Percentiles rank a stretch among this genome's conserved stretches.
Evolutionary conservation across 2,113 vertebrate genomes (phyloP).

Genomic region (Butastur rufipennis): DNA sequence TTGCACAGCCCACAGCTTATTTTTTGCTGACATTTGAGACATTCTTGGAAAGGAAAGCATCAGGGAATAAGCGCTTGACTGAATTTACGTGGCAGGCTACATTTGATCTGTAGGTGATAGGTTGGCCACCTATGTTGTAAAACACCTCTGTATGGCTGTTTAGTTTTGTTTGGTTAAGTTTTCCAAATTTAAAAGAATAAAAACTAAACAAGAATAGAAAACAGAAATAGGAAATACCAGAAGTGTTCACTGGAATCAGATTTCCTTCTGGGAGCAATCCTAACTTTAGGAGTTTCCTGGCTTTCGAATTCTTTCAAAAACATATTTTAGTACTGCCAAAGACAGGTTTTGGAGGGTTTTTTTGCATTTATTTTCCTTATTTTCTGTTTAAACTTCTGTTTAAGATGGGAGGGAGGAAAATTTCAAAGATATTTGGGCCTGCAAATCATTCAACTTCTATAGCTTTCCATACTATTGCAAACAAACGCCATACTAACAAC

Average conservation of each 20-base stretch:
- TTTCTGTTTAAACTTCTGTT: background rate
- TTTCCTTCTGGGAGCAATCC: slow-evolving; percentile 60
- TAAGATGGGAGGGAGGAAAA: background rate
- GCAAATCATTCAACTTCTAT: background rate
- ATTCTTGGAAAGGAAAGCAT: background rate
- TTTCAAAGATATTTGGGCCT: background rate
- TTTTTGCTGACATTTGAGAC: background rate
- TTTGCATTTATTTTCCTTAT: background rate
- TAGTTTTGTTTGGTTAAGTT: slow-evolving; percentile 40
- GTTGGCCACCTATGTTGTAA: slow-evolving; percentile 49
- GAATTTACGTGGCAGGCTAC: slow-evolving; percentile 26
- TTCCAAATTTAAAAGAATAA: slow-evolving; percentile 53
- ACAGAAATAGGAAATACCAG: slow-evolving; percentile 67
- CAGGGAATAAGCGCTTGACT: background rate
- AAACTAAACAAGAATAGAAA: slow-evolving; percentile 55
- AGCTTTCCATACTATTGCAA: background rate
- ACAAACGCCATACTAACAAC: background rate
- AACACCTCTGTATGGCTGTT: slow-evolving; percentile 32
- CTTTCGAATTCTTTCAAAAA: slow-evolving; percentile 49
- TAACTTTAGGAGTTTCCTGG: slow-evolving; percentile 53
- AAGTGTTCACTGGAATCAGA: slow-evolving; percentile 42
- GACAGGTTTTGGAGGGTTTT: background rate
- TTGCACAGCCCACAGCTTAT: background rate
- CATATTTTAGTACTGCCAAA: slow-evolving; percentile 22
- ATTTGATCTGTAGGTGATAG: slow-evolving; percentile 42